These are phyloP conservation scores for Lepidostoma basale DNA, from an alignment of 1,140 invertebrate species.

Conservation along the genomic window DNA sequence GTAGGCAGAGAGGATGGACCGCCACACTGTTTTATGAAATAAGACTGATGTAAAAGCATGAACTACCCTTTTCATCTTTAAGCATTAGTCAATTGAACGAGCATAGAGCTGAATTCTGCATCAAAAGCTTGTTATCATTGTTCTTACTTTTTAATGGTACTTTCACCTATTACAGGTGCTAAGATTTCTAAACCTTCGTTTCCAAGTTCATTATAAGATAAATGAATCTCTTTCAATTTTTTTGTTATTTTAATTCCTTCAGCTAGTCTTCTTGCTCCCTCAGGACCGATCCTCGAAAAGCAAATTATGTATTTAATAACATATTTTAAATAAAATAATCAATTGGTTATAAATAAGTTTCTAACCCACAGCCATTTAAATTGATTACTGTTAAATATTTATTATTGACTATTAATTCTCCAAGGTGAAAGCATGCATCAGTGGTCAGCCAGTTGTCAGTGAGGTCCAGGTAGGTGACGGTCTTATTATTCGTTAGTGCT, in stretches of 20 bases:
- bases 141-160: slow-evolving; percentile 48
- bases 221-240: slow-evolving; percentile 52
- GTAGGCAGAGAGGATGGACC: no score
- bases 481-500: slow-evolving; percentile 51
- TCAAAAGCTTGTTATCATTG: neutral
- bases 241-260: slow-evolving; percentile 48
- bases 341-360: no score
- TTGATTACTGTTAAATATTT: slow-evolving; percentile 50
- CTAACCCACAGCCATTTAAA: slow-evolving; percentile 53
- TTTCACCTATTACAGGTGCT: slow-evolving; percentile 42
- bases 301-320: slow-evolving; percentile 1
- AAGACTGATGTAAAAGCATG: no score
- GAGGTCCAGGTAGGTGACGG: slow-evolving; percentile 53
- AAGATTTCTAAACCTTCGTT: slow-evolving; percentile 53
- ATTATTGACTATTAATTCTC: slow-evolving; percentile 52
- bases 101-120: no score
- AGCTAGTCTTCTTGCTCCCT: slow-evolving; percentile 50
- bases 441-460: slow-evolving; percentile 54
- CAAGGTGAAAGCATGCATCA: slow-evolving; percentile 57
- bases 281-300: slow-evolving; percentile 50
- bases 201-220: slow-evolving; percentile 55
- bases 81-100: no score
- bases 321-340: neutral
- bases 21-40: no score
- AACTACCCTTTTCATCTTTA: no score